These are phyloP conservation scores for Bufo gargarizans DNA, from an alignment of 2,113 vertebrate species.

Conservation along the genomic window DNA sequence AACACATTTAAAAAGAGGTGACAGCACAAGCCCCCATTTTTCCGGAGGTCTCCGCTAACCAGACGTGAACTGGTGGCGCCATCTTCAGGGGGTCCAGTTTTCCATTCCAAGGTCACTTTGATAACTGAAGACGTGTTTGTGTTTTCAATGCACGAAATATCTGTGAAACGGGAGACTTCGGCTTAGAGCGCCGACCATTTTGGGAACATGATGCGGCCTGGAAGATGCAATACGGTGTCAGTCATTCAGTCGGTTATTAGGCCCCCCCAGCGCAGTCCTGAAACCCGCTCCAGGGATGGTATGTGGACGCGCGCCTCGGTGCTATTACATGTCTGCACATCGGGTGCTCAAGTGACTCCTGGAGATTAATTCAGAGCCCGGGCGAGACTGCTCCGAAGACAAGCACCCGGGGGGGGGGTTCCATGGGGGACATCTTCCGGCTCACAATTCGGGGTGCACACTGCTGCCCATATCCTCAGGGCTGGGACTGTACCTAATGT, in stretches of 20 bases:
- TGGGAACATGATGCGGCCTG: conserved; percentile 24
- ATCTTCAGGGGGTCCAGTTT: not conserved
- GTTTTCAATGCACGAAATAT: conserved; percentile 6
- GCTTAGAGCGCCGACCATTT: conserved; percentile 36
- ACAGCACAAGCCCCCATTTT: not conserved
- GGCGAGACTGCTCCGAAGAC: not conserved
- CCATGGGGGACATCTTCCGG: too few relatives aligned
- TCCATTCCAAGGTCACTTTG: conserved; percentile 26
- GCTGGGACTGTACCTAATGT: conserved; percentile 5
- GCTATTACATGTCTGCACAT: conserved; percentile 54
- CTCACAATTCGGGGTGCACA: not conserved
- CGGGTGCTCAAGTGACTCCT: conserved; percentile 53
- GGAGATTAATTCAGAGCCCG: conserved; percentile 45
- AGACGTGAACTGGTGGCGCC: not conserved
- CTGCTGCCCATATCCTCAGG: not conserved
- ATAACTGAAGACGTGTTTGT: conserved; percentile 20
- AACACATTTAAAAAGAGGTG: not conserved
- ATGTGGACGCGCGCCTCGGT: conserved; percentile 48
- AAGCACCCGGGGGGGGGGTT: not conserved
- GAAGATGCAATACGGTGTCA: conserved; percentile 20
- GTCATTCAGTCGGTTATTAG: conserved; percentile 23
- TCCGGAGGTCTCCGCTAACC: not conserved
- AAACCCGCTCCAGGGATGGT: conserved; percentile 34
- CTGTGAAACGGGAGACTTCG: conserved; percentile 32
- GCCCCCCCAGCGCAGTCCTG: conserved; percentile 33